These are phyloP conservation scores for Synergus itoensis DNA, from an alignment of 2,888 invertebrate genomes.

Conservation along the genomic window DNA sequence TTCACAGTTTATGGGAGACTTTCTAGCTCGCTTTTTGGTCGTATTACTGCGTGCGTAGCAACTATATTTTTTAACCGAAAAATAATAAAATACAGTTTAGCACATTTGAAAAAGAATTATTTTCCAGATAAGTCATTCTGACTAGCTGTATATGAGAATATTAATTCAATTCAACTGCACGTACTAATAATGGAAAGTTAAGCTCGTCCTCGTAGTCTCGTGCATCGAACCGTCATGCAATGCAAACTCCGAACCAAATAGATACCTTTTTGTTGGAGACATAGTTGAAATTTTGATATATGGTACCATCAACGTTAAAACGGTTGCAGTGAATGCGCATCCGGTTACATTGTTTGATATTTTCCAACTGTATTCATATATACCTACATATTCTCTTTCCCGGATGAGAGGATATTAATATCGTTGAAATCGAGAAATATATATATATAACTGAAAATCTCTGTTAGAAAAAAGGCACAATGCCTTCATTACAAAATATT, in stretches of 20 bases:
- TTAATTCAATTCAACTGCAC: not conserved
- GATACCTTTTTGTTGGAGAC: not conserved
- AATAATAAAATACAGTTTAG: not conserved
- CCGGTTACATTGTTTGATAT: conserved; percentile 13
- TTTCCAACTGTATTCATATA: not conserved
- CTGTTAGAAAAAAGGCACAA: not conserved
- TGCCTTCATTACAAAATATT: not conserved
- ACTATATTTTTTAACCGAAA: not conserved
- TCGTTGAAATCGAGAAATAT: conserved; percentile 6
- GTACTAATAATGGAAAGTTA: not conserved
- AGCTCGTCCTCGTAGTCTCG: not conserved
- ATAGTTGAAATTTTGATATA: conserved; percentile 14
- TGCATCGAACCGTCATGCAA: not conserved
- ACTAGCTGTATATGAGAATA: not conserved
- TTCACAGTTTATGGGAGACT: not conserved
- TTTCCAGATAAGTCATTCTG: too few species aligned
- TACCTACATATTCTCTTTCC: conserved; percentile 3
- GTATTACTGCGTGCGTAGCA: not conserved
- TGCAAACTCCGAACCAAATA: not conserved
- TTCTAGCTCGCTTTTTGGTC: too few species aligned
- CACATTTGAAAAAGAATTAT: not conserved
- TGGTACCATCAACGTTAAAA: not conserved
- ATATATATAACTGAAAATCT: not conserved
- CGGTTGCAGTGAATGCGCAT: not conserved
- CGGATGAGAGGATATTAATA: conserved; percentile 14